These are phyloP conservation scores for Diaphora mendica DNA, from an alignment of 2,888 invertebrate genomes.

Conservation along the genomic window DNA sequence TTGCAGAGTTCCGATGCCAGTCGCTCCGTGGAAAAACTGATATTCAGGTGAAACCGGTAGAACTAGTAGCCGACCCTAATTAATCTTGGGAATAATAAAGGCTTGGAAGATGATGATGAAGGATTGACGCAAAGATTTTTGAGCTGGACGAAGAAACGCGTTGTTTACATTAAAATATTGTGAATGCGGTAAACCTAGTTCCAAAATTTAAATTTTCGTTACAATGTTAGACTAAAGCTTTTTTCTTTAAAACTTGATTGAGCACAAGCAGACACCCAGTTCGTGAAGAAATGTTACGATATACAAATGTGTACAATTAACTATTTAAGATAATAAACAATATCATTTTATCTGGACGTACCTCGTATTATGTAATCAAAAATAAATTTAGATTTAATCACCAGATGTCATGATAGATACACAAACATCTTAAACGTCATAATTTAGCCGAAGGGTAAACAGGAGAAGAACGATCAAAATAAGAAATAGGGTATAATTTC, in stretches of 20 bases:
- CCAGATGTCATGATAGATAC: conserved; percentile 67
- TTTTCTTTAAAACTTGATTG: not conserved
- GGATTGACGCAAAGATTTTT: no score
- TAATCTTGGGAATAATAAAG: no score
- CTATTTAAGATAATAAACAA: conserved; percentile 53
- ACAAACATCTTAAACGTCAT: conserved; percentile 72
- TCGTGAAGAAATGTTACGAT: conserved; percentile 15
- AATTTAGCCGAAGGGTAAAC: conserved; percentile 67
- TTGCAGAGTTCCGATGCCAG: no score
- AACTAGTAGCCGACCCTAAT: no score
- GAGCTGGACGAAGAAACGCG: no score
- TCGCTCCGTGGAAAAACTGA: no score
- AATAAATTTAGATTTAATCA: conserved; percentile 72
- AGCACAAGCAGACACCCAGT: not conserved
- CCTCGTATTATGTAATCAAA: conserved; percentile 74
- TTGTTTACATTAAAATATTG: no score
- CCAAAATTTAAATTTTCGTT: no score
- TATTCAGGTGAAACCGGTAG: no score
- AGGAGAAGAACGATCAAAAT: conserved; percentile 57
- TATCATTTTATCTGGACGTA: conserved; percentile 52
- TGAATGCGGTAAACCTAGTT: not conserved
- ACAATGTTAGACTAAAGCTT: not conserved
- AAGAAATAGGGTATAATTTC: conserved; percentile 62
- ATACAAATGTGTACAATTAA: conserved; percentile 31
- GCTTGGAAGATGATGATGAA: no score